Evolutionary conservation across 2,888 invertebrate species (phyloP), one percentile per base, ranked within the genome.

Genomic region (Alviniconcha strummeri): DNA sequence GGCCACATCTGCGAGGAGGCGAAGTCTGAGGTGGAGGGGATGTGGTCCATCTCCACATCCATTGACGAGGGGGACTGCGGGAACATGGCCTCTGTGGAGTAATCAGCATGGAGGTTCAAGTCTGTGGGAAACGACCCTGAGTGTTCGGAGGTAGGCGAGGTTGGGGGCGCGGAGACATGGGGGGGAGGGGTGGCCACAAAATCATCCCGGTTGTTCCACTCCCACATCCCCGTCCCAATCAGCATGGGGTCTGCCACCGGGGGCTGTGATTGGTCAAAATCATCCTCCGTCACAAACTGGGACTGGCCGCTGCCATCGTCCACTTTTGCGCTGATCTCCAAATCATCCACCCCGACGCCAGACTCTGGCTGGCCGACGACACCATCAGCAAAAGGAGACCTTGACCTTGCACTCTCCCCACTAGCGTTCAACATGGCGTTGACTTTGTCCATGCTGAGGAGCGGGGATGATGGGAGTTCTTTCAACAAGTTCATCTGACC

Each of bases 151-250:
- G 71, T 69, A 5, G 82, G 77, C n/a, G 82, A 77, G 6, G 77
- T 57, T 4, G 67, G 82, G n/a, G 82, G 76, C 0, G 75, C 67
- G 0, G 77, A 69, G 36, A 82, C 17, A 1, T 55, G 54, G 19
- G 77, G 69, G 15, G 15, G 52, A 2, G 77, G 75, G 56, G 54
- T 13, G 17, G 67, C 60, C 55, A 74, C 0, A 19, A 82, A 69
- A 4, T 54, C 64, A 9, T 82, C 82, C 1, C 80, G 71, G 13
- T 52, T 36, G 36, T 80, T 84, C 88, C 88, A 88, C 56, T 88
- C 87, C 89, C 88, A 88, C 84, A 89, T 56, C 2, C 87, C 86
- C 4, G 89, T 89, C 19, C 88, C 89, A n/a, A 84, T 85, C 80
- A 86, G 75, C 56, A 76, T 81, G 54, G 82, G 75, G 74, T 80